Percentiles rank a stretch among this genome's conserved stretches.
Conservation (phyloP, 2,113 vertebrate genomes). For the Pelodiscus sinensis region DNA sequence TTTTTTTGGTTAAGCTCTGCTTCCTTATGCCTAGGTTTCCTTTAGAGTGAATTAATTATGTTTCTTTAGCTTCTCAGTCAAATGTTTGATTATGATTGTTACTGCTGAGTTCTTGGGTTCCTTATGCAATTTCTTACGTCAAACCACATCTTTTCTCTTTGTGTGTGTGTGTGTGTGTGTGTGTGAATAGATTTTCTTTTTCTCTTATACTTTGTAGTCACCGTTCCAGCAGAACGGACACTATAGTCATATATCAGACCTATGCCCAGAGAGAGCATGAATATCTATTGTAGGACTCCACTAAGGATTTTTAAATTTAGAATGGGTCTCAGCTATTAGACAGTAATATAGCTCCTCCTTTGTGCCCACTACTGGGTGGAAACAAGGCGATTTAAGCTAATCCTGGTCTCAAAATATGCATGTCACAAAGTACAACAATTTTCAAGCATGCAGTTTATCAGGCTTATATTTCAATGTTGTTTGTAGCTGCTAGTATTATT, state of each 20-base stretch:
- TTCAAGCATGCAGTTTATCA: too few species aligned
- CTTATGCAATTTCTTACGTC: background rate
- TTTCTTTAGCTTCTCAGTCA: background rate
- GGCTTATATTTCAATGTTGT: too few species aligned
- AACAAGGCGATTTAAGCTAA: too few species aligned
- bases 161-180: background rate
- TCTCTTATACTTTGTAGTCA: background rate
- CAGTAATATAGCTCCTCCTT: too few species aligned
- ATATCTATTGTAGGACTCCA: background rate
- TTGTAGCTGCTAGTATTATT: too few species aligned
- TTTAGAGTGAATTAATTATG: background rate
- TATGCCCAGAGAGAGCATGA: background rate
- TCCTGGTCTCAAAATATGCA: too few species aligned
- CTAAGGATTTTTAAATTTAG: background rate
- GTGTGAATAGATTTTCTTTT: conserved; percentile 10
- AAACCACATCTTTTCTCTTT: background rate
- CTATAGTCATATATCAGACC: background rate
- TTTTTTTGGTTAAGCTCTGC: background rate
- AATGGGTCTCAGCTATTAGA: background rate
- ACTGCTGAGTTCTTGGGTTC: background rate
- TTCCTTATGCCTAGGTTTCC: background rate
- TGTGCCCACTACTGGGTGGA: too few species aligned
- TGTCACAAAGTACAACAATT: too few species aligned
- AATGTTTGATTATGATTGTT: background rate
- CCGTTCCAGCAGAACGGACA: background rate